A percentile compares a stretch with the other conserved stretches of the same genome.
Evolutionary conservation across 2,797 vertebrate genomes (phyloP).

Genomic region (Acridotheres tristis): DNA sequence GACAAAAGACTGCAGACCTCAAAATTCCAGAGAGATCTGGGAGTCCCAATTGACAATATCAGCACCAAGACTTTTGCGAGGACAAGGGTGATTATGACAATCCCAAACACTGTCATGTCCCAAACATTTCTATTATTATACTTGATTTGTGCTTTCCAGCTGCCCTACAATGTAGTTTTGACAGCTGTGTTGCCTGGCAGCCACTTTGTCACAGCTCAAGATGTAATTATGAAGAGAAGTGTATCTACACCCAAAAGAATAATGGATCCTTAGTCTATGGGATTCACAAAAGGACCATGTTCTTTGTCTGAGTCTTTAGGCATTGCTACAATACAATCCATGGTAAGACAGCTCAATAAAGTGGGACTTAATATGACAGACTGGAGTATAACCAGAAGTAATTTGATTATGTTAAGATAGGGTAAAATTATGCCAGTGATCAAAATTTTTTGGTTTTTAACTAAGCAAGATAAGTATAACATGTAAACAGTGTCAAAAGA

Average conservation of each 20-base stretch:
- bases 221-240: conserved; percentile 21
- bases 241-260: neutral
- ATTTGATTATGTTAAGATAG: neutral
- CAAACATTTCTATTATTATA: neutral
- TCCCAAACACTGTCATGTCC: neutral
- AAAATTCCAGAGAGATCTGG: neutral
- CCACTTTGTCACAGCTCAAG: neutral
- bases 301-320: neutral
- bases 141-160: neutral
- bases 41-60: accelerated
- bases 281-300: neutral
- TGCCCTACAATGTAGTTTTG: neutral
- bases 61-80: neutral
- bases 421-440: neutral
- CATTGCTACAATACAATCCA: neutral
- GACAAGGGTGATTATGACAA: neutral
- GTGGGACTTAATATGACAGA: neutral
- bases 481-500: neutral
- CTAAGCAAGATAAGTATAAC: neutral
- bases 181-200: conserved; percentile 38
- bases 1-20: neutral
- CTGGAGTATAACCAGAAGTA: neutral
- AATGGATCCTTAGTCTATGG: neutral
- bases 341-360: neutral
- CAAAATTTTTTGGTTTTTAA: neutral